Evolutionary conservation across 1,140 invertebrate species (phyloP).

Genomic region (Formica selysi): DNA sequence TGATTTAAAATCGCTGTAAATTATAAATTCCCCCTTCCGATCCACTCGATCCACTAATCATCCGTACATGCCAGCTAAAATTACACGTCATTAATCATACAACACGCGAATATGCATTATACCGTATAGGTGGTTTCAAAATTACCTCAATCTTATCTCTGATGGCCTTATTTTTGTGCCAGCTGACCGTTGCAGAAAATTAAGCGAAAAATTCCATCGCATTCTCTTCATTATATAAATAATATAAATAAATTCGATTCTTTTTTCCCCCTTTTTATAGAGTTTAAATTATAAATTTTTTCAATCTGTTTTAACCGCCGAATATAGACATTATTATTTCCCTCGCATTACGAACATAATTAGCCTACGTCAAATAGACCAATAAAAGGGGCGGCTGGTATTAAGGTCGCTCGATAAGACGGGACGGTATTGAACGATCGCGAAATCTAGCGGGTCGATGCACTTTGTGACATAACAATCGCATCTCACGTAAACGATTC

Average conservation of each 20-base stretch:
- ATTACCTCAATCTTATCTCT: slow-evolving; percentile 3
- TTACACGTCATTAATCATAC: background rate
- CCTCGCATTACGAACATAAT: background rate
- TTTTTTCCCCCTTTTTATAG: background rate
- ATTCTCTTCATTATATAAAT: background rate
- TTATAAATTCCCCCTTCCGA: slow-evolving; percentile 11
- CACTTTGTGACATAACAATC: slow-evolving; percentile 36
- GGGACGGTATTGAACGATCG: slow-evolving; percentile 15
- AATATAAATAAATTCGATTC: background rate
- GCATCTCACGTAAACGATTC: slow-evolving; percentile 57
- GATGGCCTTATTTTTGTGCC: background rate
- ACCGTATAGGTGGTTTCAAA: slow-evolving; percentile 13
- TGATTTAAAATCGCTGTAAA: background rate
- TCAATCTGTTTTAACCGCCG: background rate
- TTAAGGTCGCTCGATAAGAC: slow-evolving; percentile 49
- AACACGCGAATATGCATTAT: slow-evolving; percentile 22
- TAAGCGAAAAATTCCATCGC: background rate
- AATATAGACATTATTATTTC: background rate
- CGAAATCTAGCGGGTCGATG: slow-evolving; percentile 41
- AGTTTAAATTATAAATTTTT: background rate
- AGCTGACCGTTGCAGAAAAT: background rate
- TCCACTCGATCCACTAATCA: background rate
- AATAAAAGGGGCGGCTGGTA: background rate
- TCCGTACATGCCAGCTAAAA: background rate
- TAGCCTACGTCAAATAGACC: background rate